A percentile compares a stretch with the other conserved stretches of the same genome.
phyloP scores from a whole-genome alignment of 2,888 invertebrate species.

The Smittia aterrima region DNA sequence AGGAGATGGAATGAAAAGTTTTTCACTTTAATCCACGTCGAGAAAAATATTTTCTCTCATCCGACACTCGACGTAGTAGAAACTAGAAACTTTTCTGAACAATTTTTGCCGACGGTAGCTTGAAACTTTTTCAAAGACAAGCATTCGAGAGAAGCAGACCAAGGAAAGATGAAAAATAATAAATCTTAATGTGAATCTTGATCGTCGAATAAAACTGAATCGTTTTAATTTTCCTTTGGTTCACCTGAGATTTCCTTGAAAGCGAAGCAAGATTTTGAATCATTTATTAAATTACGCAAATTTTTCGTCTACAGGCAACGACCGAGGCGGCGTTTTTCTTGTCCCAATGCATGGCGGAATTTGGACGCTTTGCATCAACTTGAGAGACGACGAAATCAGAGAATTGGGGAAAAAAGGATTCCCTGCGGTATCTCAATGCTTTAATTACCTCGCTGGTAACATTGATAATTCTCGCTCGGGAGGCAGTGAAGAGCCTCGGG shows the following conservation, averaged over 20 bases:
- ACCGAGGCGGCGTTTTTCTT: slow-evolving; percentile 62
- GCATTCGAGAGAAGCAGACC: not conserved
- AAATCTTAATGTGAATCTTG: slow-evolving; percentile 2
- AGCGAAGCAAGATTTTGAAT: slow-evolving; percentile 37
- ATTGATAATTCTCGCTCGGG: slow-evolving; percentile 59
- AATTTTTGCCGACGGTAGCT: not conserved
- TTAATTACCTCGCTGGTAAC: slow-evolving; percentile 74
- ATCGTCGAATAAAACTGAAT: slow-evolving; percentile 2
- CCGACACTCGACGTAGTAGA: not conserved
- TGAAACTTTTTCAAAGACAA: not conserved
- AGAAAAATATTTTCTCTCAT: not conserved
- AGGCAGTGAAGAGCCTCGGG: slow-evolving; percentile 65
- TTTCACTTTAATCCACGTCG: not conserved
- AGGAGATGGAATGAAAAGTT: not conserved
- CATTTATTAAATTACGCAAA: slow-evolving; percentile 13
- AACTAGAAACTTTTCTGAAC: not conserved
- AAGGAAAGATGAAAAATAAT: not conserved
- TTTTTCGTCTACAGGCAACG: slow-evolving; percentile 45
- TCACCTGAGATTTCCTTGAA: too few relatives aligned
- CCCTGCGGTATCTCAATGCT: slow-evolving; percentile 68
- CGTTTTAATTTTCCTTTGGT: slow-evolving; percentile 1
- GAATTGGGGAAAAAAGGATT: slow-evolving; percentile 65
- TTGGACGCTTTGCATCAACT: slow-evolving; percentile 82
- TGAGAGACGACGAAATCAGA: slow-evolving; percentile 73
- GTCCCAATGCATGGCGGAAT: slow-evolving; percentile 80